A percentile compares a stretch with the other conserved stretches of the same genome.
These are phyloP conservation scores for Spodoptera frugiperda DNA, from an alignment of 1,140 invertebrate genomes.

Conservation along the genomic window DNA sequence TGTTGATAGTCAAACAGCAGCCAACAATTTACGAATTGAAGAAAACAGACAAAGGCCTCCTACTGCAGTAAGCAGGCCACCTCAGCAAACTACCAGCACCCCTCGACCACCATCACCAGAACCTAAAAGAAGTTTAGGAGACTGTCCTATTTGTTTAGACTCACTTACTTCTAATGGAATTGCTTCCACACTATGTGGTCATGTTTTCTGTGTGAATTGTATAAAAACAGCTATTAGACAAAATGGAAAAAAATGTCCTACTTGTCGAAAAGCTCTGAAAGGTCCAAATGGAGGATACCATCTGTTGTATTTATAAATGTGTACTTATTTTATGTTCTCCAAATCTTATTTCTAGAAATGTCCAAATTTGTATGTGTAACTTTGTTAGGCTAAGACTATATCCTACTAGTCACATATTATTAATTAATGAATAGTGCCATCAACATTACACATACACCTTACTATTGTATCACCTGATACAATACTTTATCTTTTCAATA, in stretches of 20 bases:
- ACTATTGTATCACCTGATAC: no score
- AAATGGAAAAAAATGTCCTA: conserved; percentile 59
- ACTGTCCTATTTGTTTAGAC: conserved; percentile 63
- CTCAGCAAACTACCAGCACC: not conserved
- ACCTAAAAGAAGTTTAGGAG: conserved; percentile 42
- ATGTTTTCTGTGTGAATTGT: conserved; percentile 60
- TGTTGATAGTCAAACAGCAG: not conserved
- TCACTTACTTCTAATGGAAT: conserved; percentile 45
- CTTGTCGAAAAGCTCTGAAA: conserved; percentile 51
- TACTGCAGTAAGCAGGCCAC: not conserved
- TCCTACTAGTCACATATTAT: not conserved
- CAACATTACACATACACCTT: no score
- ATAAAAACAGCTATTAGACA: conserved; percentile 49
- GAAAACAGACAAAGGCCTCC: not conserved
- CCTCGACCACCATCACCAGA: not conserved
- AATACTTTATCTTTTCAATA: no score
- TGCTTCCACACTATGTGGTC: conserved; percentile 62
- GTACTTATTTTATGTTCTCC: not conserved
- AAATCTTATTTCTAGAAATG: no score
- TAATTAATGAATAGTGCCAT: conserved; percentile 4
- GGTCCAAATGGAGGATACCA: conserved; percentile 17
- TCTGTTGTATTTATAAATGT: conserved; percentile 23
- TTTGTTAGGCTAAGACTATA: no score
- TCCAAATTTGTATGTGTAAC: no score
- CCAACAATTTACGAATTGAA: not conserved